Base-by-base conservation (phyloP, 2,888 invertebrate species). In the Cosmia pyralina region DNA sequence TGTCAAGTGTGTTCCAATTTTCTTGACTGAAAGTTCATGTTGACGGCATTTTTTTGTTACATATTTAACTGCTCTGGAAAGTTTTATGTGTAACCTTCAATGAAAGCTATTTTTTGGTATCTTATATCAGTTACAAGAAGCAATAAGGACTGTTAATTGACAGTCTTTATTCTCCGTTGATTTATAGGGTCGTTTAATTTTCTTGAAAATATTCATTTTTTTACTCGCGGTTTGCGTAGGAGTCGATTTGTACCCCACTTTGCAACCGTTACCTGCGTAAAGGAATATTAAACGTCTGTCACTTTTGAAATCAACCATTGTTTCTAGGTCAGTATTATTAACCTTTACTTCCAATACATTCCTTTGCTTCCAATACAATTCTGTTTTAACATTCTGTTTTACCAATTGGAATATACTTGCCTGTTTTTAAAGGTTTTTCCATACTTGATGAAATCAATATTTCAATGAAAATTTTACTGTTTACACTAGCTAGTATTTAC, bases 1-100 rank as follows among this genome's bases (percentile, higher is more conserved):
- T 59, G 62, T 10, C 52, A 62, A 78, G 65, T 59, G 65, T 84
- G 84, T 72, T 72, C 81, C 84, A 83, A 59, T 79, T 82, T 72
- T 52, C 41, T 46, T 38, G 7, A 8, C 46, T 66, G 46, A 81
- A 84, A 84, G 84, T 77, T 81, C 82, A 81, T 22, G 57, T 78
- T 67, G n/a, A 75, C 63, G 57, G 71, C 34, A 44, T 83, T 69
- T 70, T 58, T 63, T 77, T 50, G 65, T 52, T 48, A 52, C 2
- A 64, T 67, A 41, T 62, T 38, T 44, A 60, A 34, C 15, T 65
- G 15, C 22, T 19, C 10, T 67, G 46, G 59, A 72, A 71, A 64
- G 62, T 82, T 64, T 55, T 48, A 34, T 6, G 38, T 38, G 6
- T 5, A 38, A 17, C 7, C 38, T 22, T 50, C 15, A 48, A 50